Conservation (phyloP, 2,888 invertebrate species). For the Agrypnus murinus region DNA sequence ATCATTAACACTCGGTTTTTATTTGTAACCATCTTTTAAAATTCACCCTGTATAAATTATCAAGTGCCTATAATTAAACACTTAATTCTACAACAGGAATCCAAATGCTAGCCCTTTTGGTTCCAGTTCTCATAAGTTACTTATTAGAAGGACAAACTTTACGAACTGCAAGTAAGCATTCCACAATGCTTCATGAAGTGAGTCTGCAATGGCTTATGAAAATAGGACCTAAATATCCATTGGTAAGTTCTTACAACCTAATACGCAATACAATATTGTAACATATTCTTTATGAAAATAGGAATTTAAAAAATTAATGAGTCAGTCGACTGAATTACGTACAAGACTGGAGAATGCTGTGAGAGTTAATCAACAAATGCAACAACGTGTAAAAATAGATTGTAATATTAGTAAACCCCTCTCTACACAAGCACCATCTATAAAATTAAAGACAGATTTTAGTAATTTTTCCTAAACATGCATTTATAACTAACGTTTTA, state of each 20-base stretch:
- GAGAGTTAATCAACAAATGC: constrained; percentile 80
- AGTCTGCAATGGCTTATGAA: constrained; percentile 92
- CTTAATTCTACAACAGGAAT: constrained; percentile 78
- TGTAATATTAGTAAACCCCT: constrained; percentile 69
- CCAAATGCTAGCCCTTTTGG: constrained; percentile 90
- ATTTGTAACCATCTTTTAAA: too few relatives aligned
- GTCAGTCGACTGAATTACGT: constrained; percentile 86
- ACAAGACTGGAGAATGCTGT: constrained; percentile 90
- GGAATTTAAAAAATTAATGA: constrained; percentile 95
- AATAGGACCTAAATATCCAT: constrained; percentile 94
- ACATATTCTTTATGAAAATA: constrained; percentile 62
- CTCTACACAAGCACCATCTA: constrained; percentile 78
- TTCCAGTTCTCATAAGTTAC: constrained; percentile 92
- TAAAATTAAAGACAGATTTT: constrained; percentile 95
- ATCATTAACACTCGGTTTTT: too few relatives aligned
- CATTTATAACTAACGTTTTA: constrained; percentile 8
- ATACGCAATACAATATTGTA: constrained; percentile 7
- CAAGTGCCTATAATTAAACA: too few relatives aligned
- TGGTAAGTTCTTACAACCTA: constrained; percentile 72
- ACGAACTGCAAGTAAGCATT: constrained; percentile 77
- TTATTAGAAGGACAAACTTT: constrained; percentile 81
- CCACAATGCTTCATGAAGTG: constrained; percentile 87
- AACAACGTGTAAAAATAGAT: constrained; percentile 72
- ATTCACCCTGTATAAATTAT: too few relatives aligned
- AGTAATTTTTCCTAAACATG: constrained; percentile 81